Percentiles rank a stretch among this genome's conserved stretches.
These are phyloP conservation scores for Nebria salina DNA, from an alignment of 2,888 invertebrate species.

Conservation along the genomic window DNA sequence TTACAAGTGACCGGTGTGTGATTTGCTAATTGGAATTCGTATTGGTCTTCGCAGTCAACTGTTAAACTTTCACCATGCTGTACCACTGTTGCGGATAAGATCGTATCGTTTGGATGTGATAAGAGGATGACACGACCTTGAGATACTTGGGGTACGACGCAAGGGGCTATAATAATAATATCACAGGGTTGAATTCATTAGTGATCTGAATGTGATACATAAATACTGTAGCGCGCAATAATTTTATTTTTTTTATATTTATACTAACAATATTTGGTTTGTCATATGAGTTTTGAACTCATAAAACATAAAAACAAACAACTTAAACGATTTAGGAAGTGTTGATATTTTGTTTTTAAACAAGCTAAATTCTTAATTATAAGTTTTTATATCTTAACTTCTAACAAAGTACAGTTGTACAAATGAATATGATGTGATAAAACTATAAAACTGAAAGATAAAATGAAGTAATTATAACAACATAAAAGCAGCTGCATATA, in stretches of 20 bases:
- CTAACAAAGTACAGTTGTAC: too few relatives aligned
- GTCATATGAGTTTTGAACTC: neutral
- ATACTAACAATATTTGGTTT: neutral
- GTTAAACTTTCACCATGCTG: slow-evolving; percentile 77
- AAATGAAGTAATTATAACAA: neutral
- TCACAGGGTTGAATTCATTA: neutral
- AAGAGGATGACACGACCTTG: slow-evolving; percentile 79
- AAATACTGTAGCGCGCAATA: neutral
- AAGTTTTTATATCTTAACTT: too few relatives aligned
- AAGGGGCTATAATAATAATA: slow-evolving; percentile 76
- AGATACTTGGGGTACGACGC: slow-evolving; percentile 89
- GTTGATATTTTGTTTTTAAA: too few relatives aligned
- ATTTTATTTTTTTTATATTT: neutral
- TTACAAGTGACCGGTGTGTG: slow-evolving; percentile 84
- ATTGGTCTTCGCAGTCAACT: slow-evolving; percentile 86
- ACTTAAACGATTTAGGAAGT: too few relatives aligned
- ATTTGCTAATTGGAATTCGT: slow-evolving; percentile 79
- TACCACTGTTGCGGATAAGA: slow-evolving; percentile 66
- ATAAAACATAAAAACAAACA: too few relatives aligned
- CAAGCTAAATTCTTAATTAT: too few relatives aligned
- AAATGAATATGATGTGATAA: neutral
- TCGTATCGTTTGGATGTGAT: slow-evolving; percentile 64
- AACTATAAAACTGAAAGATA: neutral
- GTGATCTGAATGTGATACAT: neutral
- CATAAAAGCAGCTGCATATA: neutral